These are phyloP conservation scores for Mionectes olivaceus DNA, from an alignment of 2,797 vertebrate genomes.

Conservation along the genomic window DNA sequence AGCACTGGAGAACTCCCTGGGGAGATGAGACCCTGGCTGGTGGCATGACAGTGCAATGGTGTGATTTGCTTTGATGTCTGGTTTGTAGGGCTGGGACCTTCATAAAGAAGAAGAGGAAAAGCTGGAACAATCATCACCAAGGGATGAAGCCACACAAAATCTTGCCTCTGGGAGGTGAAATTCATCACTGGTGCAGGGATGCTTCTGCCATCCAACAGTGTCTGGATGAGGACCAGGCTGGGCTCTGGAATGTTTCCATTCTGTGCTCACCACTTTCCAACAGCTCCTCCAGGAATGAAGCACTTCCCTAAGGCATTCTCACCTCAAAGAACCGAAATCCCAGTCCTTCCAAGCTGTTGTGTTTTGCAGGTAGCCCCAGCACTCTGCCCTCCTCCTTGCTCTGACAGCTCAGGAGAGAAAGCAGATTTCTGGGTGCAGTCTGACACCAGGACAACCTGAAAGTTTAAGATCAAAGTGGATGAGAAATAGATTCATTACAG, in stretches of 20 bases:
- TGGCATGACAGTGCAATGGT: neutral
- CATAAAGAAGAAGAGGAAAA: neutral
- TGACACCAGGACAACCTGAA: neutral
- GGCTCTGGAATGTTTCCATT: neutral
- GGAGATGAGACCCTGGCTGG: conserved; percentile 6
- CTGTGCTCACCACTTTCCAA: neutral
- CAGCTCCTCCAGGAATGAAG: neutral
- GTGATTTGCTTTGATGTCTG: neutral
- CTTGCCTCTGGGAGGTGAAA: neutral
- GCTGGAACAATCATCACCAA: neutral
- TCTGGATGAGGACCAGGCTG: neutral
- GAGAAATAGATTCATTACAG: conserved; percentile 22
- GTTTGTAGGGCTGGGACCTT: neutral
- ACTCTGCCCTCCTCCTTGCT: neutral
- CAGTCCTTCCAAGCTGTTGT: neutral
- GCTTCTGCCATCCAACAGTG: fast-evolving
- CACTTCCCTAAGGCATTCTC: neutral
- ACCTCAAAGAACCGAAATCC: neutral
- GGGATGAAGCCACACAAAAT: neutral
- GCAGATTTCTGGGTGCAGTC: neutral
- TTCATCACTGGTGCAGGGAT: neutral
- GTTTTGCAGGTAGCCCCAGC: neutral
- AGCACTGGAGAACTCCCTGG: neutral
- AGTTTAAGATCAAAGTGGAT: conserved; percentile 8
- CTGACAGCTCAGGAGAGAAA: neutral